These are phyloP conservation scores for Sminthopsis crassicaudata DNA, from an alignment of 2,113 vertebrate genomes.

Conservation along the genomic window DNA sequence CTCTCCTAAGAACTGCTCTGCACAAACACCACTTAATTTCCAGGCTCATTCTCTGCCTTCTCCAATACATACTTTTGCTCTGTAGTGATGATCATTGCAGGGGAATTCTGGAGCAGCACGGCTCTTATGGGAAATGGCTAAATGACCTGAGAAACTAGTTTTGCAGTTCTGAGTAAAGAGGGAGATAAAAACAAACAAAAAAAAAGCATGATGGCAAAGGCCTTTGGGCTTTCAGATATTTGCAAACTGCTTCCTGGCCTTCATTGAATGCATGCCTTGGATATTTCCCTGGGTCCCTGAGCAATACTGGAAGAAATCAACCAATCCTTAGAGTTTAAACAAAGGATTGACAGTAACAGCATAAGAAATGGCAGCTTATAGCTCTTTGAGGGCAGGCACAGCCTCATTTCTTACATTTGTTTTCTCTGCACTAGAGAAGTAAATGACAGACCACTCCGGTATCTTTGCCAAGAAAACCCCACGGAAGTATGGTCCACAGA, in stretches of 20 bases:
- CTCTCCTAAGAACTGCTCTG: not conserved
- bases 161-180: constrained; percentile 47
- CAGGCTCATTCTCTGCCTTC: not conserved
- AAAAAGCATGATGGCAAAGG: constrained; percentile 29
- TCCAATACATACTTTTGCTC: constrained; percentile 31
- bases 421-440: not conserved
- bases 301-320: not conserved
- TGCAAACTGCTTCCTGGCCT: not conserved
- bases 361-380: not conserved
- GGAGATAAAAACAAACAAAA: constrained; percentile 51
- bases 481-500: not conserved
- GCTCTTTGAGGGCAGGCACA: not conserved
- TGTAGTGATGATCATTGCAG: constrained; percentile 31
- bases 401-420: not conserved
- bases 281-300: not conserved
- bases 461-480: not conserved
- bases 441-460: not conserved
- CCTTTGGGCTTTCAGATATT: not conserved
- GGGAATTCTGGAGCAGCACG: constrained; percentile 22
- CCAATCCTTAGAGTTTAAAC: not conserved
- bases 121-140: constrained; percentile 62
- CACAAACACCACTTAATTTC: constrained; percentile 52
- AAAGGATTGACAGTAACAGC: not conserved
- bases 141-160: constrained; percentile 45
- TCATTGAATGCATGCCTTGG: not conserved